Conservation (phyloP, 2,888 invertebrate species). For the Argyresthia goedartella region DNA sequence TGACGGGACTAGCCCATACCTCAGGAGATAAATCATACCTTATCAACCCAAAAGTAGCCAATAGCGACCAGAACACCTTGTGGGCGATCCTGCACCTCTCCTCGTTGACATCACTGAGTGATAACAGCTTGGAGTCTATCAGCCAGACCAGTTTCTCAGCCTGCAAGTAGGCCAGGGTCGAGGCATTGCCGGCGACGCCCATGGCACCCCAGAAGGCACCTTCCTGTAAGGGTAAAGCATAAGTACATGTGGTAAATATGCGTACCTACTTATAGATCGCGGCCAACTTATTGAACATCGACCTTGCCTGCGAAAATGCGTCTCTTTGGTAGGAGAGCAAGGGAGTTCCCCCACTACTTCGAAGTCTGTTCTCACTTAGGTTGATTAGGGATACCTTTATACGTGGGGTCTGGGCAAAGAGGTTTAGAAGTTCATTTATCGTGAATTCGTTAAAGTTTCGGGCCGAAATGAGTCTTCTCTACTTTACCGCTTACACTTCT, state of each 20-base stretch:
- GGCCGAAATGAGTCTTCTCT: too few species aligned
- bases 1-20: too few species aligned
- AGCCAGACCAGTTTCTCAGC: constrained; percentile 89
- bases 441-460: too few species aligned
- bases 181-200: constrained; percentile 77
- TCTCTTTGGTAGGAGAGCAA: neutral
- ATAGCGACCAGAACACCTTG: constrained; percentile 81
- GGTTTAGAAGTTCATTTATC: too few species aligned
- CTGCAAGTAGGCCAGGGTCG: constrained; percentile 83
- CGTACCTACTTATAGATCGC: neutral
- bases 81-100: constrained; percentile 76
- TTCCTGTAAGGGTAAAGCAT: constrained; percentile 27
- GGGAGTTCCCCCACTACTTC: neutral
- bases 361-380: too few species aligned
- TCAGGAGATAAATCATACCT: constrained; percentile 59
- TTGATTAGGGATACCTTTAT: too few species aligned
- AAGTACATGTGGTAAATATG: neutral
- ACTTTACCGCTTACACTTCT: too few species aligned
- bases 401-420: too few species aligned
- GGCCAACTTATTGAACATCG: neutral
- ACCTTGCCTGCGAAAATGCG: neutral
- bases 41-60: constrained; percentile 77
- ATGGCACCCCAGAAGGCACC: constrained; percentile 59
- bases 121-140: constrained; percentile 76
- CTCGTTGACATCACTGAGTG: constrained; percentile 66